Base-by-base conservation (phyloP, 2,888 invertebrate species). In the Philhelius pedissequus region DNA sequence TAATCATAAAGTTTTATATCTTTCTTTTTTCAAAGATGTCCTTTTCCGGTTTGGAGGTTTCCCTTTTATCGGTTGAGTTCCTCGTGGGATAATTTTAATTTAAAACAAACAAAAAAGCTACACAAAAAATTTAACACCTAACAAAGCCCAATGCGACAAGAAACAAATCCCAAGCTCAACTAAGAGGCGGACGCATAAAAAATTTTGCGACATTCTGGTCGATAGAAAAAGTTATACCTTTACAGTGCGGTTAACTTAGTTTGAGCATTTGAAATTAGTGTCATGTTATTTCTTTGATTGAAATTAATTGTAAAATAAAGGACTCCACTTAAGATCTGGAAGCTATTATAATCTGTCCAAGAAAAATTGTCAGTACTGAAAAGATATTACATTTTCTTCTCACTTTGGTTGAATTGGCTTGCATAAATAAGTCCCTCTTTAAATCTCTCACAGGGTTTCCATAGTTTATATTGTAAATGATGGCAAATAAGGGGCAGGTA, bases 1-100 rank as follows among this genome's bases (percentile, higher is more conserved):
- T 35, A 69, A 54, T 80, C 74, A 80, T 70, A 81, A 66, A 81
- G 70, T 81, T 70, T 66, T 50, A 35, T 64, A 48, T 80, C 68
- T 80, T 45, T 75, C 52, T 62, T 38, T 71, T 81, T 58, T 50
- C 52, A 66, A 20, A 43, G 50, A 66, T 66, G 76, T 66, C 76
- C 70, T 77, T 70, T 76, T 76, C 35, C 30, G 35, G 66, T 52
- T 58, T 43, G n/a, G 35, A 56, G 25, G 25, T 25, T 20, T 56
- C 18, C 54, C 43, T 38, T 77, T 71, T 50, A 32, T 40, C 35
- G 58, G 71, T 15, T 56, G 48, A 27, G 38, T 50, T 64, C 52
- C 76, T 40, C 35, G 1, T 66, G 70, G 81, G 50, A 78, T 58
- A 43, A 64, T 64, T 74, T 64, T 62, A 35, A 71, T 48, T 64